phyloP scores from a whole-genome alignment of 2,113 vertebrate species.

The Rutilus rutilus region DNA sequence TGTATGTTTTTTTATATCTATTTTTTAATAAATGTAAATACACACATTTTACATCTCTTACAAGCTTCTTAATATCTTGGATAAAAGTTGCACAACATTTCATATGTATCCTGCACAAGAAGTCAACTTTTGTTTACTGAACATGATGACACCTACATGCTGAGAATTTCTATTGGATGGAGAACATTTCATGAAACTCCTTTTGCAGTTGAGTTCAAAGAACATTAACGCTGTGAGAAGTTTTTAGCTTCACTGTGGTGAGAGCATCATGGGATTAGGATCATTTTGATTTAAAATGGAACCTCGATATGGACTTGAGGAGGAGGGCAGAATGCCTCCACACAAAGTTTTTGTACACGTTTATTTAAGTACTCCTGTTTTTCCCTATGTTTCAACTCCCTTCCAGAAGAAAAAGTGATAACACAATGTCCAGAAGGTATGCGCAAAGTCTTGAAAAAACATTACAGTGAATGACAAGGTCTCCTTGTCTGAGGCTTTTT shows the following conservation, averaged over 20 bases:
- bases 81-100: background rate
- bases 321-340: conserved; percentile 32
- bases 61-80: background rate
- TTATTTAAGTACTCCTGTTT: conserved; percentile 54
- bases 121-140: background rate
- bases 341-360: conserved; percentile 60
- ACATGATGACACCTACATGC: background rate
- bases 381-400: conserved; percentile 30
- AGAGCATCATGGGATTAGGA: background rate
- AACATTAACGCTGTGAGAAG: background rate
- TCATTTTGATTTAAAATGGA: conserved; percentile 41
- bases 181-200: background rate
- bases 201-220: background rate
- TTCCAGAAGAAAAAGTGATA: conserved; percentile 61
- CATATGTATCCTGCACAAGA: background rate
- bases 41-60: too few species aligned
- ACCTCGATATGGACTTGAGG: conserved; percentile 25
- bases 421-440: conserved; percentile 67
- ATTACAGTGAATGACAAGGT: conserved; percentile 70
- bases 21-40: too few species aligned
- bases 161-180: background rate
- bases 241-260: background rate
- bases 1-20: background rate
- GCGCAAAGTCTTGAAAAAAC: conserved; percentile 69
- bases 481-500: conserved; percentile 60